Percentiles rank a stretch among this genome's conserved stretches.
These are phyloP conservation scores for Apostichopus leukothele DNA, from an alignment of 53 echinoderm and acorn worm species.

Conservation along the genomic window DNA sequence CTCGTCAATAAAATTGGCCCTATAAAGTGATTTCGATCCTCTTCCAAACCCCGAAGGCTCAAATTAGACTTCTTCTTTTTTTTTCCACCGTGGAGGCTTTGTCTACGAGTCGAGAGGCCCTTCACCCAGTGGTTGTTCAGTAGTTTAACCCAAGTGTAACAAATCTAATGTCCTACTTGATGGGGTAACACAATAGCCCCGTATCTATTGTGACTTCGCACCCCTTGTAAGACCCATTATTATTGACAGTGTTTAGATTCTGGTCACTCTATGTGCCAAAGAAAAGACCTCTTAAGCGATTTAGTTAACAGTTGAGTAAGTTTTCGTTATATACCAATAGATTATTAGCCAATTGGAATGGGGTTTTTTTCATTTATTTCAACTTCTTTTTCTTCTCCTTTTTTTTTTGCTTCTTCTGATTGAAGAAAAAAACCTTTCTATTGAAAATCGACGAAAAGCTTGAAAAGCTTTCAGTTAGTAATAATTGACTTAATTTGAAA, in stretches of 20 bases:
- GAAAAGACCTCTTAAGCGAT: conserved; percentile 22
- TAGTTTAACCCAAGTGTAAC: conserved; percentile 29
- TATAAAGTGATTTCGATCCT: neutral
- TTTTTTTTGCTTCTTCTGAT: neutral
- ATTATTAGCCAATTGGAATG: neutral
- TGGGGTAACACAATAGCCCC: conserved; percentile 16
- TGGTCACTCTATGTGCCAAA: conserved; percentile 36
- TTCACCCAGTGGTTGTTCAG: conserved; percentile 1
- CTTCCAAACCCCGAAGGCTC: neutral
- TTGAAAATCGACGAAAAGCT: neutral
- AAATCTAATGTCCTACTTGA: conserved; percentile 38
- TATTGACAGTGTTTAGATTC: conserved; percentile 27
- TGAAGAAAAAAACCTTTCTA: neutral
- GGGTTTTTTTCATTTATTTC: neutral
- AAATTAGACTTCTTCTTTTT: conserved; percentile 22
- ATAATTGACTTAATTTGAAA: neutral
- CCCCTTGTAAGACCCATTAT: conserved; percentile 37
- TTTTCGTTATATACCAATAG: neutral
- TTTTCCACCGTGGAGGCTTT: conserved; percentile 2
- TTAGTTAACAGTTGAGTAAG: neutral
- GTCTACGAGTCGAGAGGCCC: conserved; percentile 25
- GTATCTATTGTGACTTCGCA: conserved; percentile 28
- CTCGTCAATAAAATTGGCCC: neutral
- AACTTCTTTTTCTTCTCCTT: neutral
- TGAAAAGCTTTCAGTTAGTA: neutral